phyloP scores from a whole-genome alignment of 2,797 vertebrate genomes.

The Sebastes itinus region DNA sequence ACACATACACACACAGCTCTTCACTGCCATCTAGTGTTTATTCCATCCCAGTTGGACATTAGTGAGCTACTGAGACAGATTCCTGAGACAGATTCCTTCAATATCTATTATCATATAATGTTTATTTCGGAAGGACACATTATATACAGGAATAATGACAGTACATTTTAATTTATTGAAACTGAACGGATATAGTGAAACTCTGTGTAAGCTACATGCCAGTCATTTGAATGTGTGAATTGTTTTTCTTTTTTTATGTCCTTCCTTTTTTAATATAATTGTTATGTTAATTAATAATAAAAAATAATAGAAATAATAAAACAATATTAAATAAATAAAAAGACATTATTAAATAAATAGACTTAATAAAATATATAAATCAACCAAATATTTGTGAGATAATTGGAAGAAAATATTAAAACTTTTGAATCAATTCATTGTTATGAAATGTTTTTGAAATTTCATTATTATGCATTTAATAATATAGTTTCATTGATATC shows the following conservation, averaged over 20 bases:
- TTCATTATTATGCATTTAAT: background rate
- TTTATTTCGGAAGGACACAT: background rate
- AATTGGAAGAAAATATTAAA: background rate
- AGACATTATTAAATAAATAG: background rate
- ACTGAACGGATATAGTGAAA: background rate
- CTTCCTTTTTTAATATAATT: background rate
- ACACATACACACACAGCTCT: background rate
- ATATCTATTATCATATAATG: background rate
- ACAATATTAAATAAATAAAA: background rate
- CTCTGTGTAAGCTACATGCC: background rate
- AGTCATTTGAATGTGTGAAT: background rate
- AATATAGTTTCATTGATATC: background rate
- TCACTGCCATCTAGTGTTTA: slow-evolving; percentile 48
- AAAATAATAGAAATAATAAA: no score
- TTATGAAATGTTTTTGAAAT: background rate
- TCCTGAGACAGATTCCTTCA: background rate
- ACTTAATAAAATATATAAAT: background rate
- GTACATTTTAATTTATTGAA: rapidly evolving
- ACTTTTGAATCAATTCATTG: background rate
- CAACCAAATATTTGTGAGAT: background rate
- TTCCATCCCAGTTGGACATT: background rate
- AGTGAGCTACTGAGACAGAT: background rate
- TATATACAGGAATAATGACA: background rate
- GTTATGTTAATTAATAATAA: background rate
- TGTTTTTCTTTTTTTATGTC: background rate